Percentiles rank a stretch among this genome's conserved stretches.
Evolutionary conservation across 2,113 vertebrate species (phyloP).

Genomic region (Notarius lentiginosus): DNA sequence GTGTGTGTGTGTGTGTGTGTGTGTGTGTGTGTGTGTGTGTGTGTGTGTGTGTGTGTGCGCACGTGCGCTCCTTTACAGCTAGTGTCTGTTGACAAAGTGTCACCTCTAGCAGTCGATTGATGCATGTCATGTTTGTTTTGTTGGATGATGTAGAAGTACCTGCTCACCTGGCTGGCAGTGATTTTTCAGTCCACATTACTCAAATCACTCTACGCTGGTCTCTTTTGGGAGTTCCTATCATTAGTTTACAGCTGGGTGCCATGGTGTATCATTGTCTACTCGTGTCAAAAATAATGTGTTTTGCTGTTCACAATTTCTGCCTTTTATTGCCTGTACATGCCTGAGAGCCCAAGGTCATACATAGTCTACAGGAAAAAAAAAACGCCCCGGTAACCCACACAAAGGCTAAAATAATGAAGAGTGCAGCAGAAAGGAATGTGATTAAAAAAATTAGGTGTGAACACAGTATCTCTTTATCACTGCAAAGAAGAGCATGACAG

Average conservation of each 20-base stretch:
- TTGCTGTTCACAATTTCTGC: not conserved
- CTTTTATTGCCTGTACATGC: not conserved
- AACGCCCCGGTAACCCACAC: no score
- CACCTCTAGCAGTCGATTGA: constrained; percentile 47
- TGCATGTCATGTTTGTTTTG: constrained; percentile 62
- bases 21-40: constrained; percentile 27
- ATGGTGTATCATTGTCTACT: not conserved
- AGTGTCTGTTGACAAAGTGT: constrained; percentile 55
- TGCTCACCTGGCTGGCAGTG: constrained; percentile 42
- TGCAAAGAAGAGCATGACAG: not conserved
- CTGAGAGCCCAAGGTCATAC: not conserved
- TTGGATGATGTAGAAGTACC: constrained; percentile 59
- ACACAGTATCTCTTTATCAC: not conserved
- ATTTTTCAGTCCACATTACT: not conserved
- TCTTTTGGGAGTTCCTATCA: constrained; percentile 8
- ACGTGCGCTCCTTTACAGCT: constrained; percentile 31
- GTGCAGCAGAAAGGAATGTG: not conserved
- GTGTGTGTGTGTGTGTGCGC: constrained; percentile 40
- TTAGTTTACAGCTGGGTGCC: not conserved
- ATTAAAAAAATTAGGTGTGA: not conserved
- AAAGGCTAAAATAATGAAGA: not conserved
- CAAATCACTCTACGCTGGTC: not conserved
- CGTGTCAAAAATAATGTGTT: not conserved
- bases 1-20: constrained; percentile 35
- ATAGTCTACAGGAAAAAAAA: not conserved